Conservation (phyloP, 1,140 invertebrate genomes). For the Philopotamus ludificatus region DNA sequence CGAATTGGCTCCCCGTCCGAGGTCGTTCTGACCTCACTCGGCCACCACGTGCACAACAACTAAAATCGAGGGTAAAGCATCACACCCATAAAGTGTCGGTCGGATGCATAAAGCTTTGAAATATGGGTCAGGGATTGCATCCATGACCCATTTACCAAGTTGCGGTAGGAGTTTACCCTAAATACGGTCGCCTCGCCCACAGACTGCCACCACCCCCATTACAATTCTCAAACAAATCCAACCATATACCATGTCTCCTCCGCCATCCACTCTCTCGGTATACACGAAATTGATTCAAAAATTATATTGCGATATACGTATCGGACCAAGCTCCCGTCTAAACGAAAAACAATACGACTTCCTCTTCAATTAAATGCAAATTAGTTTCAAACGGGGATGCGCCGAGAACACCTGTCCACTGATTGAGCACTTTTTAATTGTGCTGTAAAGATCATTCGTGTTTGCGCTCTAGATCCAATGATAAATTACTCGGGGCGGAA, state of each 20-base stretch:
- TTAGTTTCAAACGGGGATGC: no score
- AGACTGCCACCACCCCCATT: slow-evolving; percentile 2
- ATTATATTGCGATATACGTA: no score
- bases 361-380: no score
- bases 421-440: slow-evolving; percentile 1
- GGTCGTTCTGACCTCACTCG: no score
- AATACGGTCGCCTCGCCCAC: slow-evolving; percentile 22
- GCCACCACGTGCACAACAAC: background rate
- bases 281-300: no score
- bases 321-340: no score
- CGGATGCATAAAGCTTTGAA: slow-evolving; percentile 28
- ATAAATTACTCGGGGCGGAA: background rate
- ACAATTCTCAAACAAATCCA: slow-evolving; percentile 19
- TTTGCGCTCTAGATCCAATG: background rate
- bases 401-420: background rate
- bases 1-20: no score
- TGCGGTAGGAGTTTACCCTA: slow-evolving; percentile 33
- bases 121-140: slow-evolving; percentile 37
- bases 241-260: no score
- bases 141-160: slow-evolving; percentile 37
- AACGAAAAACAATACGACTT: no score
- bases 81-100: slow-evolving; percentile 12
- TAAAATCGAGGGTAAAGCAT: background rate
- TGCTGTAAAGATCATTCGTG: background rate
- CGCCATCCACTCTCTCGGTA: no score